Conservation (phyloP, 37 sponge, comb jelly and placozoan genomes). For the Chondrilla cf. caribensis region DNA sequence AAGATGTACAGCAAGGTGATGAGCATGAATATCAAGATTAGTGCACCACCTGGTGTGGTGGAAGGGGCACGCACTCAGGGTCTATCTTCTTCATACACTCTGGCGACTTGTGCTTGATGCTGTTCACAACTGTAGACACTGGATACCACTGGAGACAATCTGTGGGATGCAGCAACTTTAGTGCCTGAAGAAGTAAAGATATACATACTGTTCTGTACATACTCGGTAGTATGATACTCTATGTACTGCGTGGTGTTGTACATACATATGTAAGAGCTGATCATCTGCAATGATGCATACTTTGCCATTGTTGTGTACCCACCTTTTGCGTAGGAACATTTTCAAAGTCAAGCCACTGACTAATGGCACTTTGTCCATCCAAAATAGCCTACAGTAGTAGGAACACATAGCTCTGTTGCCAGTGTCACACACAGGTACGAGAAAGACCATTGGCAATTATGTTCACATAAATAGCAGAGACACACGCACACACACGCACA, state of each 20-base stretch:
- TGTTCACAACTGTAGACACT: conserved; percentile 76
- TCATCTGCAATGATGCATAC: no score
- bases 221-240: not conserved
- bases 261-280: no score
- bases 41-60: not conserved
- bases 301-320: no score
- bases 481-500: no score
- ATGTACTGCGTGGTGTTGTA: not conserved
- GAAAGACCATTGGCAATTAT: no score
- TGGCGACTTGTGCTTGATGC: conserved; percentile 62
- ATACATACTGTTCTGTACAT: not conserved
- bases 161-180: conserved; percentile 27
- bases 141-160: conserved; percentile 69
- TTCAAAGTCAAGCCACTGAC: conserved; percentile 60
- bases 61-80: conserved; percentile 33
- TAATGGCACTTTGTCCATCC: conserved; percentile 69
- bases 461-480: no score
- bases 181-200: conserved; percentile 35
- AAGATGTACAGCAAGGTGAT: not conserved
- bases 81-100: conserved; percentile 73
- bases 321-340: conserved; percentile 40
- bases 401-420: no score
- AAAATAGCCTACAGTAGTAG: conserved; percentile 65
- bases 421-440: no score
- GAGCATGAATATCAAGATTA: not conserved